Evolutionary conservation across 2,797 vertebrate genomes (phyloP).

Genomic region (Oryzias sinensis): DNA sequence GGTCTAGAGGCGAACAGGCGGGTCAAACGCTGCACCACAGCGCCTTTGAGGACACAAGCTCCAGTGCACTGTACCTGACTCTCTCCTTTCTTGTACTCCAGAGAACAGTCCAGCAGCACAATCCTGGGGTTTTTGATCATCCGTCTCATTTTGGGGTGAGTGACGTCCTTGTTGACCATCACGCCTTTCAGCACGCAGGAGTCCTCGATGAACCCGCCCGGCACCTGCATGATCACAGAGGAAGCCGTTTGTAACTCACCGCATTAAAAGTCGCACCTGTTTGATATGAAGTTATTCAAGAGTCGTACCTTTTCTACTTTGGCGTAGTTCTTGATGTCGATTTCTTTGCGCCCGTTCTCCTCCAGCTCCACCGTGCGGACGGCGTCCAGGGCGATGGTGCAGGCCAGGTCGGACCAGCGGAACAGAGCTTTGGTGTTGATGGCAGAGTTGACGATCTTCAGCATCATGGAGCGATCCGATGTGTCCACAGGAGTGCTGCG

Average conservation of each 20-base stretch:
- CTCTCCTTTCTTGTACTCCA: constrained; percentile 98
- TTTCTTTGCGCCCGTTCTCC: constrained; percentile 90
- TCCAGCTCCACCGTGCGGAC: constrained; percentile 90
- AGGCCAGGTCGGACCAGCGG: constrained; percentile 89
- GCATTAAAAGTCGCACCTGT: no score
- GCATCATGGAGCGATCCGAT: constrained; percentile 85
- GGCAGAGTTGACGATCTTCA: constrained; percentile 91
- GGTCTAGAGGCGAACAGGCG: constrained; percentile 65
- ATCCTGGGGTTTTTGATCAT: constrained; percentile 89
- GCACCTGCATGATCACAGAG: constrained; percentile 77
- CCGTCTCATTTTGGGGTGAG: constrained; percentile 89
- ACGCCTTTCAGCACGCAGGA: constrained; percentile 88
- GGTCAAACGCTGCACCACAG: not conserved
- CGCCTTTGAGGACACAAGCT: not conserved
- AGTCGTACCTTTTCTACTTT: constrained; percentile 90
- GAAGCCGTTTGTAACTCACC: not conserved
- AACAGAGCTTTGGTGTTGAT: constrained; percentile 92
- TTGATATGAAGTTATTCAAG: not conserved
- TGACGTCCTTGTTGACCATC: constrained; percentile 96
- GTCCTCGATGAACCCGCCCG: constrained; percentile 91
- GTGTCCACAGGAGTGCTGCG: constrained; percentile 85
- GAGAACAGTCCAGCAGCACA: constrained; percentile 90
- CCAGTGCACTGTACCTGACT: constrained; percentile 83
- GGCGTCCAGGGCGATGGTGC: constrained; percentile 89
- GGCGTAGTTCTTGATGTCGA: constrained; percentile 96